Evolutionary conservation across 2,888 invertebrate species (phyloP).

Genomic region (Leistus spinibarbis): DNA sequence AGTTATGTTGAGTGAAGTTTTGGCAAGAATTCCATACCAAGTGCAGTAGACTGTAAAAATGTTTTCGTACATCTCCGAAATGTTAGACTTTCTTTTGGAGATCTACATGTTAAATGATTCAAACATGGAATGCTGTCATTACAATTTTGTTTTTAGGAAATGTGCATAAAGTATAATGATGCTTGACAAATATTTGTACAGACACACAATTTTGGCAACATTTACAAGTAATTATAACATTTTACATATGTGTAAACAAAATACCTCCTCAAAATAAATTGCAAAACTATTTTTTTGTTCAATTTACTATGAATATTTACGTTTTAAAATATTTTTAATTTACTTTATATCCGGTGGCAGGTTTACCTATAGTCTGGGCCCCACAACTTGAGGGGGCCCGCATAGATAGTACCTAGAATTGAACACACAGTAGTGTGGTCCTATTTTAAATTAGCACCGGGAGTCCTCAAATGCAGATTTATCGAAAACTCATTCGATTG

Average conservation of each 20-base stretch:
- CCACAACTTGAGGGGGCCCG: no score
- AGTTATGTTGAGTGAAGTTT: not conserved
- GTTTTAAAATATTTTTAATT: no score
- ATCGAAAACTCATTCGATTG: no score
- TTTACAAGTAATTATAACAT: not conserved
- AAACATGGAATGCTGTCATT: not conserved
- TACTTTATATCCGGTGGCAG: no score
- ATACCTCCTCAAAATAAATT: not conserved
- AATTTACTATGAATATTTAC: no score
- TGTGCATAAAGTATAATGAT: not conserved
- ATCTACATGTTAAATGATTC: not conserved
- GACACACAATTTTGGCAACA: not conserved
- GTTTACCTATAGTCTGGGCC: no score
- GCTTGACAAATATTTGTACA: not conserved
- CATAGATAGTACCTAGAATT: no score
- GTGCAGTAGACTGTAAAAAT: conserved; percentile 22
- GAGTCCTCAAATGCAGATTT: no score
- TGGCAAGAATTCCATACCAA: conserved; percentile 5
- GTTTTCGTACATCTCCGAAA: not conserved
- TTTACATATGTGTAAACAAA: not conserved
- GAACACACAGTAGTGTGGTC: no score
- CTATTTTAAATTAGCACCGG: no score
- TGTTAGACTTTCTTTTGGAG: not conserved
- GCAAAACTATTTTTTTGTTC: not conserved
- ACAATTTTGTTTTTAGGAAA: not conserved